Evolutionary conservation across 2,888 invertebrate genomes (phyloP).

Genomic region (Thysanoteuthis rhombus): DNA sequence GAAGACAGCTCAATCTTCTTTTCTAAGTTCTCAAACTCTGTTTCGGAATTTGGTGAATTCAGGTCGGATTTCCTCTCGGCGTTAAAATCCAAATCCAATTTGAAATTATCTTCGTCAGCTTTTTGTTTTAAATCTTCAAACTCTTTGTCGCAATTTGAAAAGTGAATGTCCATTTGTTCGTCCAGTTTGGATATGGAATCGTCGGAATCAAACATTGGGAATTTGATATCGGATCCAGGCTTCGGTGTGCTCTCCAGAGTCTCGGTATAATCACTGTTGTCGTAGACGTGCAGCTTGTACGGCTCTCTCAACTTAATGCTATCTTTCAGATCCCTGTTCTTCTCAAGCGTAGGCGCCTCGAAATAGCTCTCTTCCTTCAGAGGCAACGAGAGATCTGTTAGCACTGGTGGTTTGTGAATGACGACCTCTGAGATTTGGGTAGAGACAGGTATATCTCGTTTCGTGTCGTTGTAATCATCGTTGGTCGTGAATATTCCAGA

Average conservation of each 20-base stretch:
- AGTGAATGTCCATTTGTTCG: conserved; percentile 15
- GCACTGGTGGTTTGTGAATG: not conserved
- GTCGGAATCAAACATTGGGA: not conserved
- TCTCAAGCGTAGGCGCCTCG: not conserved
- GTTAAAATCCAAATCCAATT: not conserved
- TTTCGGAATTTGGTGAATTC: not conserved
- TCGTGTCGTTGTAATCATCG: not conserved
- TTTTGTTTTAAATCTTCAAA: conserved; percentile 13
- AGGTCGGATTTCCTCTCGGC: no score
- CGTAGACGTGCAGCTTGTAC: not conserved
- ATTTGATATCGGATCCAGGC: not conserved
- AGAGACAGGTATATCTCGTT: not conserved
- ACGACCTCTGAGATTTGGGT: not conserved
- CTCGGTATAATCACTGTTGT: not conserved
- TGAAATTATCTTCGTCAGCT: not conserved
- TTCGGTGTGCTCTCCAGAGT: not conserved
- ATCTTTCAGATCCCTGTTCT: not conserved
- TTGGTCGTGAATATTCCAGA: not conserved
- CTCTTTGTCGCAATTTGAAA: conserved; percentile 1
- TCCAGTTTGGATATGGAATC: conserved; percentile 1
- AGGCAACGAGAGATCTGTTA: no score
- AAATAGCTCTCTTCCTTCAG: not conserved
- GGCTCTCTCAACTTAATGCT: not conserved
- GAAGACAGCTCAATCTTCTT: not conserved
- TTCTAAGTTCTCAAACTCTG: not conserved